Base-by-base conservation (phyloP, 2,113 vertebrate species). In the Chloebia gouldiae region DNA sequence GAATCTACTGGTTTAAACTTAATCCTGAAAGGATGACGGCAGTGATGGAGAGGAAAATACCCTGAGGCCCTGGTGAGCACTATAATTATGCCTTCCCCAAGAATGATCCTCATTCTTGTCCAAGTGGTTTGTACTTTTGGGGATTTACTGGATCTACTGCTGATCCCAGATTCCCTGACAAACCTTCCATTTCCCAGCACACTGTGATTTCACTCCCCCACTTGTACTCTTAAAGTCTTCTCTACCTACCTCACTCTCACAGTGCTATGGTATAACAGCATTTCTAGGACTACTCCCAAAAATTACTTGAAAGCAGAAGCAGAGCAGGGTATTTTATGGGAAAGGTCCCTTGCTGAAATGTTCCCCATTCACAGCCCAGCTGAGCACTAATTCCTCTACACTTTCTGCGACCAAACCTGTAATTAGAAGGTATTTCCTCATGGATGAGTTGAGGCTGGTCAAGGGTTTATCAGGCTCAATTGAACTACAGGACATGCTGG, bases 111-210 rank as follows among this genome's bases (percentile, higher is more conserved):
- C 75, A 91, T 72, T 76, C 78, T 87, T 73, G 50, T 72, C 84
- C 89, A 85, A 80, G 87, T 47, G 59, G 71, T 91, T 94, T 88
- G 79, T 66, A 56, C 54, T 94, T 88, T 56, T 4, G 31, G 60
- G 87, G 91, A 95, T 97, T 97, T 95, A 59, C 68, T 65, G 79
- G 78, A 91, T 95, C 87, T 91, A 13, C 71, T 90, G 81, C 78
- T 95, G 87, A 92, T 95, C 90, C 73, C 59, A 84, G 61, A 69
- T 68, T 63, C 75, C 85, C 91, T 90, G 68, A 51, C 45, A 94
- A 77, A 70, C 42, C 59, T 59, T 77, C 30, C 45, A 70, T 50
- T 59, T 88, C 35, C 59, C 70, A 65, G 70, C 30, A 85, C 27
- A 23, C 50, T 82, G 47, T 30, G 63, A 93, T 65, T 69, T 87